phyloP scores from a whole-genome alignment of 1,140 invertebrate genomes.

The Drosophila mayri region DNA sequence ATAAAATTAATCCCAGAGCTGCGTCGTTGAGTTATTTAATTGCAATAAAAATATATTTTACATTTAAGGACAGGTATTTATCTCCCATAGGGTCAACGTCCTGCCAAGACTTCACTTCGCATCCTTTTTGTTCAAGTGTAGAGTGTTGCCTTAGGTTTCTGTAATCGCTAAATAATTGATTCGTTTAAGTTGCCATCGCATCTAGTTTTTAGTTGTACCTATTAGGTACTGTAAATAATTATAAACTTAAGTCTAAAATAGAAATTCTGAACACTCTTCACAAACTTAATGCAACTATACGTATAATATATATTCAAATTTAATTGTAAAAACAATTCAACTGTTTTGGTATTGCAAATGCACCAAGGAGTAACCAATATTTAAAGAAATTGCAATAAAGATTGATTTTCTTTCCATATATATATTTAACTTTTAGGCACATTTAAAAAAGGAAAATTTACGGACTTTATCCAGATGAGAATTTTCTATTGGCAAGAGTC shows the following conservation, averaged over 20 bases:
- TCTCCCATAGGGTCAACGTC: constrained; percentile 12
- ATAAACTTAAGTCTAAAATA: constrained; percentile 35
- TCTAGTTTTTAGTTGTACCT: constrained; percentile 30
- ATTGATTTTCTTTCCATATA: constrained; percentile 28
- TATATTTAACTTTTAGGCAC: background rate
- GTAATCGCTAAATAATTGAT: constrained; percentile 1
- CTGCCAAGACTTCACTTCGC: constrained; percentile 43
- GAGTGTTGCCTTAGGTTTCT: constrained; percentile 47
- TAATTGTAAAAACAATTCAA: constrained; percentile 4
- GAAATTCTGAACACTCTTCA: constrained; percentile 56
- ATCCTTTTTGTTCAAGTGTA: constrained; percentile 27
- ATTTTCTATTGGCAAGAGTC: background rate
- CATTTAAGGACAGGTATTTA: background rate
- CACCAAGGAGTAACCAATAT: constrained; percentile 23
- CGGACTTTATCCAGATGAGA: background rate
- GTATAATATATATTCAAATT: background rate
- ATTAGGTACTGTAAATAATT: constrained; percentile 57
- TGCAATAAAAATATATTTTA: background rate
- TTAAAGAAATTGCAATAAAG: constrained; percentile 56
- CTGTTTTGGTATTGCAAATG: constrained; percentile 26
- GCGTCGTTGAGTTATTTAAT: constrained; percentile 42
- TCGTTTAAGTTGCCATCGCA: constrained; percentile 42
- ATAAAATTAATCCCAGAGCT: constrained; percentile 44
- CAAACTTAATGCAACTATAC: constrained; percentile 23
- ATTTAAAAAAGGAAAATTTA: background rate